phyloP scores from a whole-genome alignment of 1,140 invertebrate species.

The Sarcophaga peregrina region DNA sequence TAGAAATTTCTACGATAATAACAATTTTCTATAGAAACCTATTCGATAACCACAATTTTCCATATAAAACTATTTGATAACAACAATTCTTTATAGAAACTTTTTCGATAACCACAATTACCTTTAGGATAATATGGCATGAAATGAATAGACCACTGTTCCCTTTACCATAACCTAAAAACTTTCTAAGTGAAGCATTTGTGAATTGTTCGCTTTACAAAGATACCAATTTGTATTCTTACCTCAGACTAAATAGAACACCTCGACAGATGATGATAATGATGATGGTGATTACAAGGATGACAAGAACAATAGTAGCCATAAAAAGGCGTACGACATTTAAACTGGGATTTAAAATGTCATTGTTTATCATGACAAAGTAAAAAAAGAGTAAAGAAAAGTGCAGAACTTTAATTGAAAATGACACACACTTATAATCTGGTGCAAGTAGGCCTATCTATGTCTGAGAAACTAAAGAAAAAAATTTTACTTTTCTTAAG shows the following conservation, averaged over 20 bases:
- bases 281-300: background rate
- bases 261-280: constrained; percentile 33
- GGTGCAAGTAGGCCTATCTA: constrained; percentile 29
- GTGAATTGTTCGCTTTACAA: background rate
- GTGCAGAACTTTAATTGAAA: background rate
- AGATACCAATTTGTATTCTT: constrained; percentile 47
- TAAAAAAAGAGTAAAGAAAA: constrained; percentile 13
- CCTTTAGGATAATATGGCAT: no score
- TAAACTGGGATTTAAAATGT: constrained; percentile 2
- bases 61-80: no score
- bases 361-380: background rate
- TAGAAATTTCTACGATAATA: no score
- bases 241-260: constrained; percentile 45
- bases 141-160: no score
- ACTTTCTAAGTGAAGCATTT: background rate
- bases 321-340: background rate
- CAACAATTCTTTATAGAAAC: no score
- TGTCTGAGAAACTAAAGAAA: background rate
- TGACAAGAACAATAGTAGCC: background rate
- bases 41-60: no score
- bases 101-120: no score
- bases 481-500: background rate
- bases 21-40: no score
- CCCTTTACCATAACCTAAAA: background rate
- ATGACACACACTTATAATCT: constrained; percentile 38